Base-by-base conservation (phyloP, 1,140 invertebrate species). In the Mesaphorura yosii region DNA sequence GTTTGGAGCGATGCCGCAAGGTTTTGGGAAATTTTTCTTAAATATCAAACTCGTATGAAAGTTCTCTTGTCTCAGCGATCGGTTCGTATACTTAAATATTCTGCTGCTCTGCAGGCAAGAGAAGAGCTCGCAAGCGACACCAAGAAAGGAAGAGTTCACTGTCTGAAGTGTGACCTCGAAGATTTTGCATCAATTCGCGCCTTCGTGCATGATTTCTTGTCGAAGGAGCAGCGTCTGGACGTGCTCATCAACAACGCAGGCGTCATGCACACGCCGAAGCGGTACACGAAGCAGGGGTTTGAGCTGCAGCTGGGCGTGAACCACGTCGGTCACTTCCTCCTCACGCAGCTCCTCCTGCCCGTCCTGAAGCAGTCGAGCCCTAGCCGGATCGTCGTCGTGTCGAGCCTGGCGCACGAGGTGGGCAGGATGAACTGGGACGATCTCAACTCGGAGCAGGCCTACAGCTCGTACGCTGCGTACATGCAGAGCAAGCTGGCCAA, bases 401-500 rank as follows among this genome's bases (percentile, higher is more conserved):
- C 87, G 1, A 84, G 84, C 65, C 65, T 77, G 22, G 79, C 83
- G 1, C 82, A 91, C 68, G 66, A 64, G 27, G 67, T 74, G 51
- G 86, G 86, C 1, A 73, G 71, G 68, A 83, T 92, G 17, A 79
- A 87, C 51, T 77, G 76, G 48, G 69, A 76, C 2, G 86, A 91
- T 70, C 72, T 91, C 3, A 90, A 90, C 68, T 79, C 77, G 60
- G 75, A 78, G 17, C 70, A 76, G 49, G 67, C 72, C 2, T 89
- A 90, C 67, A 77, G 85, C 65, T 69, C 78, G 26, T 70, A 68
- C 15, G 70, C 69, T 29, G 84, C 86, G 10, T 95, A 93, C 70
- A 76, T 75, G 54, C 84, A 89, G 70, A 91, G 88, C 69, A 94
- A 94, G 75, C 72, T 95, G 31, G 88, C 88, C 7, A 89, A 87